These are phyloP conservation scores for Sympetrum striolatum DNA, from an alignment of 2,888 invertebrate species.

Conservation along the genomic window DNA sequence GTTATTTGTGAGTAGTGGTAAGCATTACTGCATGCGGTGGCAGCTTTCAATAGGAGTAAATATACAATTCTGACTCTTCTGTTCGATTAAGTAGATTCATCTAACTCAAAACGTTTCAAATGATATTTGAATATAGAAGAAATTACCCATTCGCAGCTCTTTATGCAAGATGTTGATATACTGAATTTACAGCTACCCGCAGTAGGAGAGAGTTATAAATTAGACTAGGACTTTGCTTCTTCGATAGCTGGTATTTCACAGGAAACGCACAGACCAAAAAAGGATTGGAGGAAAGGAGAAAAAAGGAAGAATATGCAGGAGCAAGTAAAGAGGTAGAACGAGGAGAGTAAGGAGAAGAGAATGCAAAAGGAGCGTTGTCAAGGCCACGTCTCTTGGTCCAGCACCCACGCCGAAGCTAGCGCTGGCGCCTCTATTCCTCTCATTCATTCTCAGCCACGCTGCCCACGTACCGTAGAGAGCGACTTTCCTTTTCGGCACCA, in stretches of 20 bases:
- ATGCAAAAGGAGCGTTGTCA: background rate
- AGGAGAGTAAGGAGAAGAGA: background rate
- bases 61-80: too few relatives aligned
- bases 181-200: too few relatives aligned
- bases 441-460: background rate
- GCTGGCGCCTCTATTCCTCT: constrained; percentile 24
- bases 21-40: too few relatives aligned
- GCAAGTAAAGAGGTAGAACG: background rate
- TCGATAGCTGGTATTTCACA: too few relatives aligned
- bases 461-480: background rate
- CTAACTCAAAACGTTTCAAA: too few relatives aligned
- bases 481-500: background rate
- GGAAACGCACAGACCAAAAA: background rate
- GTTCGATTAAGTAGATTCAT: too few relatives aligned
- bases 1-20: too few relatives aligned
- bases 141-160: too few relatives aligned
- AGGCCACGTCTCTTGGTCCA: background rate
- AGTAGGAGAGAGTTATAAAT: background rate
- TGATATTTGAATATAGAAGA: too few relatives aligned
- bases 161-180: too few relatives aligned
- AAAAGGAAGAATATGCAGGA: background rate
- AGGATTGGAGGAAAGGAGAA: background rate
- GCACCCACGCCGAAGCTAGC: constrained; percentile 4
- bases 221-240: background rate
- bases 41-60: too few relatives aligned